A percentile compares a stretch with the other conserved stretches of the same genome.
Conservation (phyloP, 2,888 invertebrate genomes). For the Toxonevra muliebris region DNA sequence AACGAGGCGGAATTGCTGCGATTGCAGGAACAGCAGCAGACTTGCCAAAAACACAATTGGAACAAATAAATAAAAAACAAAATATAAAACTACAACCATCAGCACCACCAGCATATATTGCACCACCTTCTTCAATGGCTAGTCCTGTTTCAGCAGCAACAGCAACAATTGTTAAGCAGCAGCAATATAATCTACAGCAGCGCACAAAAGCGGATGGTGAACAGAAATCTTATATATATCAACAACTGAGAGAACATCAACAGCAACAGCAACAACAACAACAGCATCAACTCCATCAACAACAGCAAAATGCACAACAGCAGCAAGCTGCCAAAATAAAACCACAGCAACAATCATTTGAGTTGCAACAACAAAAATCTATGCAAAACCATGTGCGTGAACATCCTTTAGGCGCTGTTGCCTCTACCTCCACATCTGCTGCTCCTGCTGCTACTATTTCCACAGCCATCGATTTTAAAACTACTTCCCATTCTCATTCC, state of each 20-base stretch:
- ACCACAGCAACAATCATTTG: constrained; percentile 34
- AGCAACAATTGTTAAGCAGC: constrained; percentile 34
- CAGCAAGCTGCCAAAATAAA: constrained; percentile 26
- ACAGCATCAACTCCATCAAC: constrained; percentile 31
- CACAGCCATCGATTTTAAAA: not conserved
- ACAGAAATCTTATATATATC: constrained; percentile 44
- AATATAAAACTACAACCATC: constrained; percentile 34
- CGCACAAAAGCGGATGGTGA: constrained; percentile 57
- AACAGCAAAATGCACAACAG: constrained; percentile 38
- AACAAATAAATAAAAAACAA: constrained; percentile 8
- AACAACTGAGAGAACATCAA: constrained; percentile 44
- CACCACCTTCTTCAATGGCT: constrained; percentile 34
- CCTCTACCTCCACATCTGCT: constrained; percentile 9
- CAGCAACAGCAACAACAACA: constrained; percentile 38
- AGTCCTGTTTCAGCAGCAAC: constrained; percentile 27
- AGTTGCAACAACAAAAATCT: constrained; percentile 32
- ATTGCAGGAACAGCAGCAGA: constrained; percentile 7
- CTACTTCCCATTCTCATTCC: not conserved
- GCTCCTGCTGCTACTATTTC: not conserved
- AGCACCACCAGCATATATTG: constrained; percentile 41
- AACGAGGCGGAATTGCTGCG: not conserved
- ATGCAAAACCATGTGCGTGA: constrained; percentile 39
- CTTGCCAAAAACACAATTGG: not conserved
- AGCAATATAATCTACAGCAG: constrained; percentile 47
- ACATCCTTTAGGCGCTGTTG: constrained; percentile 47